Evolutionary conservation across 2,888 invertebrate species (phyloP).

Genomic region (Tipula lateralis): DNA sequence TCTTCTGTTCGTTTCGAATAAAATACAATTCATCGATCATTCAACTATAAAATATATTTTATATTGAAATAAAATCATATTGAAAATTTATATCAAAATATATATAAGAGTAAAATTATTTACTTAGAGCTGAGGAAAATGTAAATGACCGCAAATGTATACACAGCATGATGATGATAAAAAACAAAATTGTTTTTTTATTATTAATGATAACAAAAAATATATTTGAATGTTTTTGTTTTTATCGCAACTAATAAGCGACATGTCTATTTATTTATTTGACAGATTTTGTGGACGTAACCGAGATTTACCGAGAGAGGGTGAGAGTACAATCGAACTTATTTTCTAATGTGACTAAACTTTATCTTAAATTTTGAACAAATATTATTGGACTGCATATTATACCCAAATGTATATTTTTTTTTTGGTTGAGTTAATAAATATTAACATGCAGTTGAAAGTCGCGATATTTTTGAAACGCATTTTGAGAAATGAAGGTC

Average conservation of each 20-base stretch:
- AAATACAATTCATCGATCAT: constrained; percentile 15
- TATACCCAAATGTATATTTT: no score
- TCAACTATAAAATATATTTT: background rate
- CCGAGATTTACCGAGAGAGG: no score
- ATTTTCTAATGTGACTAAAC: no score
- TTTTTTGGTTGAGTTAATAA: no score
- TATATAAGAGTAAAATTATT: background rate
- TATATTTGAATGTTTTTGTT: background rate
- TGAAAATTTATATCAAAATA: background rate
- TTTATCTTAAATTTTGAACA: no score
- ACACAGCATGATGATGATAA: constrained; percentile 7
- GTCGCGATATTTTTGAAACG: no score
- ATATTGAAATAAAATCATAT: background rate
- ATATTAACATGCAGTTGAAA: background rate
- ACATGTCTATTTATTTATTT: background rate
- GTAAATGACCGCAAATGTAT: constrained; percentile 19
- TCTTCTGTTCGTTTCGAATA: background rate
- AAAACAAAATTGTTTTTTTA: background rate
- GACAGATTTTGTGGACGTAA: no score
- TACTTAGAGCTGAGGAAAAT: background rate
- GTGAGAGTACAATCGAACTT: no score
- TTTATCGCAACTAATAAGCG: background rate
- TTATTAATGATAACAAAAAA: background rate
- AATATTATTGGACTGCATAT: no score
- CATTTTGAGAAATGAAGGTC: no score